Evolutionary conservation across 2,888 invertebrate species (phyloP).

Genomic region (Tiphia femorata): DNA sequence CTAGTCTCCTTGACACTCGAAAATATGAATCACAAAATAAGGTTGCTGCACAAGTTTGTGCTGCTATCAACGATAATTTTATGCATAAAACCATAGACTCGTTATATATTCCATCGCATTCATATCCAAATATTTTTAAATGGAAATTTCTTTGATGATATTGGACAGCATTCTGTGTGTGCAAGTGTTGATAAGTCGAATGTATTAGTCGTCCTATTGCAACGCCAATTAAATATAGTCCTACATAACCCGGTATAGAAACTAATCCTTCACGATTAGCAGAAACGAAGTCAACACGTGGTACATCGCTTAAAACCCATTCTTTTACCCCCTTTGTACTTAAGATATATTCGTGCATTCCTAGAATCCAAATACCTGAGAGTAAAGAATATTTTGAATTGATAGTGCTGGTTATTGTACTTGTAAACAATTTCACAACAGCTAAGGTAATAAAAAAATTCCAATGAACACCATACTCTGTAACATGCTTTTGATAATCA

Average conservation of each 20-base stretch:
- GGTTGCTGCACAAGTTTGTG: conserved; percentile 67
- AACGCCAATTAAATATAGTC: conserved; percentile 84
- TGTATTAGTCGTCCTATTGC: conserved; percentile 74
- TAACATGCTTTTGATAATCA: conserved; percentile 88
- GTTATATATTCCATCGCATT: conserved; percentile 48
- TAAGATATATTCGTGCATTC: conserved; percentile 76
- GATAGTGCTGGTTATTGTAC: conserved; percentile 73
- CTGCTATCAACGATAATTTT: conserved; percentile 56
- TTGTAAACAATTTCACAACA: conserved; percentile 81
- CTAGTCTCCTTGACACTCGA: conserved; percentile 83
- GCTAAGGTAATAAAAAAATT: conserved; percentile 98
- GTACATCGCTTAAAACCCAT: conserved; percentile 77
- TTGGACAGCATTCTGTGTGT: conserved; percentile 1
- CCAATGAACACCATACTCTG: conserved; percentile 98
- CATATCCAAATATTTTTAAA: conserved; percentile 39
- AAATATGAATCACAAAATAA: conserved; percentile 70
- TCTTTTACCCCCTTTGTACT: conserved; percentile 76
- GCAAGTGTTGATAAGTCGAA: conserved; percentile 46
- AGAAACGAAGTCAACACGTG: conserved; percentile 75
- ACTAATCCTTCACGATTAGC: conserved; percentile 94
- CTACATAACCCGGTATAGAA: conserved; percentile 87
- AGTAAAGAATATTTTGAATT: conserved; percentile 71
- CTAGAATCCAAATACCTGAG: conserved; percentile 72
- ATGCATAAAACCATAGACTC: conserved; percentile 57
- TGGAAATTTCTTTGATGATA: conserved; percentile 27